These are phyloP conservation scores for Acropternis orthonyx DNA, from an alignment of 2,797 vertebrate species.

Conservation along the genomic window DNA sequence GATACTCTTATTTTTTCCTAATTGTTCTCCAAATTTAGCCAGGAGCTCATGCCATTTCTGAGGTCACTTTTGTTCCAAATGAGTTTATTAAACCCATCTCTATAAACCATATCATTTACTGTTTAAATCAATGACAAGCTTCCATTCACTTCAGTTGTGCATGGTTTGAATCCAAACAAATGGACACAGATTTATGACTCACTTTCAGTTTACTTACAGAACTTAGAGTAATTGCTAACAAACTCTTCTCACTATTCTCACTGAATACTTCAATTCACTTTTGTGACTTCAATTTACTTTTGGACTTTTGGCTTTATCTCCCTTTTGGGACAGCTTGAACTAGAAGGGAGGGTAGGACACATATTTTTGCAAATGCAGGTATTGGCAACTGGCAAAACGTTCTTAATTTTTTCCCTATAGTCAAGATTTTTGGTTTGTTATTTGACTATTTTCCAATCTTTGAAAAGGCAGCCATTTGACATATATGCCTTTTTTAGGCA, in stretches of 20 bases:
- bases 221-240: background rate
- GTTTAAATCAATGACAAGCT: background rate
- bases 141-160: background rate
- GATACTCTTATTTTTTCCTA: background rate
- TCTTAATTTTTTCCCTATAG: background rate
- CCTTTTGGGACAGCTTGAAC: background rate
- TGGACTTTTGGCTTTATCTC: background rate
- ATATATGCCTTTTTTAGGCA: background rate
- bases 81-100: background rate
- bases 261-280: background rate
- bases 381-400: background rate
- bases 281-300: background rate
- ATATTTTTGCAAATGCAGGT: background rate
- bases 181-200: background rate
- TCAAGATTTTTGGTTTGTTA: background rate
- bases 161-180: background rate
- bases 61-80: background rate
- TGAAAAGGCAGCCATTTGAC: background rate
- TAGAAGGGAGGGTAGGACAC: rapidly evolving
- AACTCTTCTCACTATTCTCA: background rate
- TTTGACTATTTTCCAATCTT: background rate
- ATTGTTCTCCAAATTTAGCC: background rate
- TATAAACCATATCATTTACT: background rate
- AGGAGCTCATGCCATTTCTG: background rate
- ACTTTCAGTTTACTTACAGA: background rate